Base-by-base conservation (phyloP, 2,888 invertebrate species). In the Rhingia campestris region DNA sequence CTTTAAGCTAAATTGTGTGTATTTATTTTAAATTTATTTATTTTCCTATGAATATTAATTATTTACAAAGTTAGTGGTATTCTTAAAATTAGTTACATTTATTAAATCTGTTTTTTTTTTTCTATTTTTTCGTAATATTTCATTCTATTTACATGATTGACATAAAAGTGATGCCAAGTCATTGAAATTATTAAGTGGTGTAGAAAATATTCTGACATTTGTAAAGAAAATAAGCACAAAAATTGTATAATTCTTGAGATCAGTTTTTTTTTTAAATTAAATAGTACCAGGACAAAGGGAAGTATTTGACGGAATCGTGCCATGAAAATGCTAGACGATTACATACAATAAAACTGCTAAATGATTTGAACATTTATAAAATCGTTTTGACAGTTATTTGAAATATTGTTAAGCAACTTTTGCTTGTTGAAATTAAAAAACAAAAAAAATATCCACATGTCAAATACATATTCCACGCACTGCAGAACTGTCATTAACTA, bases 201-300 rank as follows among this genome's bases (percentile, higher is more conserved):
- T 45, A 12, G 12, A n/a, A 45, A n/a, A 45, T 45, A 6, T 45
- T 6, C 10, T n/a, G n/a, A n/a, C 5, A 9, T 30, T 49, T 14
- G 22, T 30, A 49, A 9, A 6, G 5, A 14, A 54, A 10, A 54
- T 14, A n/a, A 33, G 14, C 14, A 4, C 9, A 14, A 37, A 54
- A 14, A 33, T 12, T 53, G 39, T 7, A 14, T 33, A 41, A 61
- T 51, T 72, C 35, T 72, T 61, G 61, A 72, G 72, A 72, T 72
- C 72, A 53, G 49, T 58, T 58, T 32, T 5, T 49, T n/a, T 39
- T 58, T 5, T 59, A 70, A 14, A 14, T 59, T 10, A 41, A 33
- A 56, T 12, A 35, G 39, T 30, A 47, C 9, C 37, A 37, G 53
- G 5, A 22, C 22, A 22, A 22, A 22, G n/a, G n/a, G n/a, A n/a